Conservation (phyloP, 2,797 vertebrate genomes). For the Catamblyrhynchus diadema region DNA sequence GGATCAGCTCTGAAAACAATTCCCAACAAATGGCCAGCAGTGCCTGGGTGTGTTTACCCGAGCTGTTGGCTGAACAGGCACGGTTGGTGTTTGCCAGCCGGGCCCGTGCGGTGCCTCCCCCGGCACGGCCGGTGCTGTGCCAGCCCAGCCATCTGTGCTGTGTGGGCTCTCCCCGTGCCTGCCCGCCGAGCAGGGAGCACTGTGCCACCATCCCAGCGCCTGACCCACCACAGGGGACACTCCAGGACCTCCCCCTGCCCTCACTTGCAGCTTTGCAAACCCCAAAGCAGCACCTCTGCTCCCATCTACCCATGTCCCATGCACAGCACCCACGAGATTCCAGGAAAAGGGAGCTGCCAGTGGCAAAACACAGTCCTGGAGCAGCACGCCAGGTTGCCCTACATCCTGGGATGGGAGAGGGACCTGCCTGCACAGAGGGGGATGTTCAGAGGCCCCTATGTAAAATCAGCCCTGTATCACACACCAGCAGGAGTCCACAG, state of each 20-base stretch:
- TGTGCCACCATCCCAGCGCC: neutral
- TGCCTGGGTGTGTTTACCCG: constrained; percentile 16
- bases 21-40: neutral
- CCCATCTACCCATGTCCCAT: fast-evolving
- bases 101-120: constrained; percentile 54
- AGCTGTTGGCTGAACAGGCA: constrained; percentile 33
- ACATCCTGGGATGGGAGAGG: fast-evolving
- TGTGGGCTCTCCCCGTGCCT: neutral
- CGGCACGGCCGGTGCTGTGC: neutral
- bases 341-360: neutral
- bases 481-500: fast-evolving
- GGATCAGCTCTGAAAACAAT: neutral
- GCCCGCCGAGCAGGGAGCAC: neutral
- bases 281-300: neutral
- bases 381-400: neutral
- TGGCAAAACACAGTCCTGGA: fast-evolving
- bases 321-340: fast-evolving
- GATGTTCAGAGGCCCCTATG: fast-evolving
- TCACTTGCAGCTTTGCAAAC: neutral
- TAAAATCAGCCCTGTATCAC: fast-evolving
- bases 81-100: constrained; percentile 20
- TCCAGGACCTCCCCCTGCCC: neutral
- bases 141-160: constrained; percentile 53
- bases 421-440: neutral
- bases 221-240: fast-evolving